Evolutionary conservation across 2,113 vertebrate genomes (phyloP).

Genomic region (Xiphorhynchus elegans): DNA sequence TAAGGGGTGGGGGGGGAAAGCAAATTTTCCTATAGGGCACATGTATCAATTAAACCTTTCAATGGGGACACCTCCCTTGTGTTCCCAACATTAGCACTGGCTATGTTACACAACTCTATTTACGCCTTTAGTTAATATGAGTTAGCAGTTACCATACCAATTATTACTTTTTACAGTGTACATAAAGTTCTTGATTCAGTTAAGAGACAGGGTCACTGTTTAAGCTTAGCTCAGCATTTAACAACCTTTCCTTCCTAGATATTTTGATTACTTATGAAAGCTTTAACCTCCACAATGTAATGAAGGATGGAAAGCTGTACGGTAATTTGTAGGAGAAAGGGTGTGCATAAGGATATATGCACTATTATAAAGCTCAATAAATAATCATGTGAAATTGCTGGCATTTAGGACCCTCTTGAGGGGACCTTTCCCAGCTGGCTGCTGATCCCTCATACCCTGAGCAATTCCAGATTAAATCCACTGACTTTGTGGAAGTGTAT

Average conservation of each 20-base stretch:
- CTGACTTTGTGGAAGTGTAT: not conserved
- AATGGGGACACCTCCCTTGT: constrained; percentile 36
- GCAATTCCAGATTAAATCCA: constrained; percentile 55
- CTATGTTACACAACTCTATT: constrained; percentile 54
- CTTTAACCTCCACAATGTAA: constrained; percentile 44
- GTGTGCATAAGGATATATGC: not conserved
- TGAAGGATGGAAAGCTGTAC: constrained; percentile 12
- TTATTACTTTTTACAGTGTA: constrained; percentile 69
- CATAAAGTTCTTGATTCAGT: constrained; percentile 60
- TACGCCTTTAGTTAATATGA: constrained; percentile 67
- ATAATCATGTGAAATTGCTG: constrained; percentile 50
- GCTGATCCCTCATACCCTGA: constrained; percentile 36
- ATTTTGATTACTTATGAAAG: constrained; percentile 39
- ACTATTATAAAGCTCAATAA: constrained; percentile 58
- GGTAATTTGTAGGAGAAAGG: constrained; percentile 35
- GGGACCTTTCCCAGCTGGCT: constrained; percentile 5
- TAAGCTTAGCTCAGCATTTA: constrained; percentile 67
- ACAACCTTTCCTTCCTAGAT: constrained; percentile 60
- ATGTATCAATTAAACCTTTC: constrained; percentile 60
- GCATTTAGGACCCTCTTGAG: constrained; percentile 54
- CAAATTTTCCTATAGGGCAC: constrained; percentile 38
- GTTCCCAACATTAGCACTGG: not conserved
- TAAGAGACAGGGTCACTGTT: constrained; percentile 64
- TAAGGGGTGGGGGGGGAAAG: not conserved
- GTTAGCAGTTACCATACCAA: constrained; percentile 61